Evolutionary conservation across 1,140 invertebrate species (phyloP), one percentile per base, ranked within the genome.

Genomic region (Stenopsyche tienmushanensis): DNA sequence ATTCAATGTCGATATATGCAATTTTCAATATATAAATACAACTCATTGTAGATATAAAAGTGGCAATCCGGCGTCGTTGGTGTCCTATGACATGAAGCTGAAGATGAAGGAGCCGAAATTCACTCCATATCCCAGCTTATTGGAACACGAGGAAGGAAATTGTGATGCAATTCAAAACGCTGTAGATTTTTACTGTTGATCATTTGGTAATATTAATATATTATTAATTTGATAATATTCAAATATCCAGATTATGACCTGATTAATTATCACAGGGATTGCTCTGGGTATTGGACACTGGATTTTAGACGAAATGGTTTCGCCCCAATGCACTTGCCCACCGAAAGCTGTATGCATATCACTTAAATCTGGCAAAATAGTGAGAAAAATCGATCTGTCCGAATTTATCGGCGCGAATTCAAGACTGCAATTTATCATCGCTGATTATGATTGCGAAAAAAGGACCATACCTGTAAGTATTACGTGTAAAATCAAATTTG

Each of bases 271-370:
- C 42, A 2, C 71, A 81, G 49, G 79, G 80, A 1, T 76, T 80
- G 18, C 76, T 87, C 0, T 87, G 85, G 85, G 83, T 83, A 1
- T 72, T 87, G 25, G 85, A 87, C 65, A 79, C 79, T 0, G 85
- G 85, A 78, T 86, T 3, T 79, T 85, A 0, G 80, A 85, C 49
- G 83, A 80, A 0, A 66, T 87, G 42, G 80, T 81, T 50, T 59
- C 76, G 49, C 74, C 73, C 1, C 81, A 84, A 2, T 68, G 82
- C 1, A 74, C 82, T 13, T 85, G 82, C 64, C 72, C 79, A 0
- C 83, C 85, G 1, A 85, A 85, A 65, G 80, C 86, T 23, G 73
- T 86, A 2, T 83, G 80, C 2, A 76, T 85, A 65, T 81, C 80
- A 24, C 67, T 83, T 3, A 78, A 79, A 62, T 84, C 80, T 0